These are phyloP conservation scores for Hydractinia echinata DNA, from an alignment of 30 jellyfish, hydroid and myxozoan species.

Conservation along the genomic window DNA sequence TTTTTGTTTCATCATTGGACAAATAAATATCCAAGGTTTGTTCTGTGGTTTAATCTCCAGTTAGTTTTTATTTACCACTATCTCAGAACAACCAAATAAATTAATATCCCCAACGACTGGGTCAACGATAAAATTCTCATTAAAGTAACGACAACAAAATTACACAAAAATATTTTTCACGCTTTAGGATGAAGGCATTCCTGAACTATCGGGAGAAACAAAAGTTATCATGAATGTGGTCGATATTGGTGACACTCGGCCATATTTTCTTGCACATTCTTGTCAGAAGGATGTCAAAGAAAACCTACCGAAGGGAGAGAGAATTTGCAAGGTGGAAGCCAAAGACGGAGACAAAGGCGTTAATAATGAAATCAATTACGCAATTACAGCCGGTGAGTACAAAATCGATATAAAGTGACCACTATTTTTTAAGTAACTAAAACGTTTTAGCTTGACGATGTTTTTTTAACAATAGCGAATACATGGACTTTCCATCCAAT, in stretches of 20 bases:
- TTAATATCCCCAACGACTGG: no score
- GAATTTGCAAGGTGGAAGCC: conserved; percentile 20
- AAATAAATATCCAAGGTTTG: no score
- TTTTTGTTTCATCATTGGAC: no score
- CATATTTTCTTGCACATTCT: conserved; percentile 13
- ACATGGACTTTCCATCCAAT: no score
- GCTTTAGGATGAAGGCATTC: conserved; percentile 26
- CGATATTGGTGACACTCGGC: conserved; percentile 32
- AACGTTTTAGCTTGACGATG: no score
- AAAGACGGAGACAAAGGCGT: conserved; percentile 22
- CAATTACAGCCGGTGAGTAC: conserved; percentile 26
- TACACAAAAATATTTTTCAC: background rate
- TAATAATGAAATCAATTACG: conserved; percentile 24
- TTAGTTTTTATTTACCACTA: no score
- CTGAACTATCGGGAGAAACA: conserved; percentile 17
- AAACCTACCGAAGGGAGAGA: conserved; percentile 24
- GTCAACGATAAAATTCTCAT: background rate
- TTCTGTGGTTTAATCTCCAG: no score
- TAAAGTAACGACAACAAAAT: background rate
- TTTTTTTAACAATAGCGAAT: no score
- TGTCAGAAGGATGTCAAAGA: conserved; percentile 18
- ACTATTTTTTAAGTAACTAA: no score
- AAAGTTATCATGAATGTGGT: conserved; percentile 18
- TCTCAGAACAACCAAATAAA: no score
- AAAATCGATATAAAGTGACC: no score